Evolutionary conservation across 2,888 invertebrate species (phyloP), one percentile per base, ranked within the genome.

Genomic region (Folsomia manolachei): DNA sequence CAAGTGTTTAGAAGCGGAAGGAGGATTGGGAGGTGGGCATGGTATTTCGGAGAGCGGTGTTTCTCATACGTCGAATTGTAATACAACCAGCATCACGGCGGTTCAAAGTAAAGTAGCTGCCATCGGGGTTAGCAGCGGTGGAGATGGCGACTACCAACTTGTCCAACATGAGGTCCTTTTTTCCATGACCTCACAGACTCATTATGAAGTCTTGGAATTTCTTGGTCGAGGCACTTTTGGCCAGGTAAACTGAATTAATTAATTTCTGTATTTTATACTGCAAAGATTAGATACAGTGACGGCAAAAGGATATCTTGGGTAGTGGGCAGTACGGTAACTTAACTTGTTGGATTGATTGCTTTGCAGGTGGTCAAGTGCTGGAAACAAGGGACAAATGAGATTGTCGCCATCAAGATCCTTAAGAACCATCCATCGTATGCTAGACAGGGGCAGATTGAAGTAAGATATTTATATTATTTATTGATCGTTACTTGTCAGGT

Each of bases 361-460:
- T 81, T 81, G 18, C 89, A 95, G 89, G 99, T 99, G 83, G 99
- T 99, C 84, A 99, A 99, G 87, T 99, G 99, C 86, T 99, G 99
- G 98, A 99, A 99, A 87, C 97, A 98, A 85, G 98, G 98, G 85
- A 99, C 99, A 82, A 99, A 97, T 85, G 98, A 99, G 86, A 98
- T 99, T 84, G 98, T 99, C 83, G 99, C 99, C 84, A 99, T 99
- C 85, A 99, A 99, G 88, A 99, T 99, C 84, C 88, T 99, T 75
- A 99, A 99, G 88, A 99, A 99, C 88, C 99, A 99, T 87, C 99
- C 99, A 80, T 98, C 97, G 82, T 99, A 99, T 87, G 98, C 98
- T 81, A 91, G 99, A 83, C 99, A 99, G 88, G 99, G 99, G 82
- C 99, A 99, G 88, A 99, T 99, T 86, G 99, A 99, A 90, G 98